phyloP scores from a whole-genome alignment of 1,140 invertebrate species.

The Ylistrum balloti region DNA sequence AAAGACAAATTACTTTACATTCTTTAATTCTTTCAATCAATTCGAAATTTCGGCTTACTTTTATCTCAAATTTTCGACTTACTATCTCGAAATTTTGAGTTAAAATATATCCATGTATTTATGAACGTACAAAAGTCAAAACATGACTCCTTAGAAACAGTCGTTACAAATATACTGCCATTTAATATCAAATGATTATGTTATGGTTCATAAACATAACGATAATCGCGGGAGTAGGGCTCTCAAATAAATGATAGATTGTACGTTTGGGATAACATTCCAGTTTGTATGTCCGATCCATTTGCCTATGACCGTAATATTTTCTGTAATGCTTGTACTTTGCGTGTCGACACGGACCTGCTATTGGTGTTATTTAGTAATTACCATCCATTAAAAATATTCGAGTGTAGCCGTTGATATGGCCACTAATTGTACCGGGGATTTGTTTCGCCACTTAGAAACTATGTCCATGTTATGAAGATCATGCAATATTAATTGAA shows the following conservation, averaged over 20 bases:
- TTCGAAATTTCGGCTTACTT: too few species aligned
- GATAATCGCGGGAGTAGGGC: background rate
- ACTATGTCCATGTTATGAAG: background rate
- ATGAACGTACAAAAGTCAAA: too few species aligned
- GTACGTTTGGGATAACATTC: background rate
- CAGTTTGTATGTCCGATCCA: background rate
- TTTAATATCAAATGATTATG: too few species aligned
- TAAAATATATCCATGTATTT: too few species aligned
- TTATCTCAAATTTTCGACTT: too few species aligned
- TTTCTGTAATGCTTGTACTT: background rate
- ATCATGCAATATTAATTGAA: slow-evolving; percentile 14
- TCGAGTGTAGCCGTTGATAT: background rate
- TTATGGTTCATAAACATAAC: slow-evolving; percentile 9
- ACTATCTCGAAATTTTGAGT: too few species aligned
- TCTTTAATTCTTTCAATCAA: too few species aligned
- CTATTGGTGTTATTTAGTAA: slow-evolving; percentile 6
- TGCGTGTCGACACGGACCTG: background rate
- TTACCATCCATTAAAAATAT: background rate
- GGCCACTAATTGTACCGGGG: slow-evolving; percentile 24
- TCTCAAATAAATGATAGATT: background rate
- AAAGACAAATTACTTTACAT: too few species aligned
- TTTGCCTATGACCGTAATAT: background rate
- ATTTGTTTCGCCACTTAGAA: slow-evolving; percentile 8
- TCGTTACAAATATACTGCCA: too few species aligned
- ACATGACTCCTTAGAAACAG: too few species aligned